Evolutionary conservation across 2,888 invertebrate genomes (phyloP), one percentile per base, ranked within the genome.

Genomic region (Scaptomyza polygonia): DNA sequence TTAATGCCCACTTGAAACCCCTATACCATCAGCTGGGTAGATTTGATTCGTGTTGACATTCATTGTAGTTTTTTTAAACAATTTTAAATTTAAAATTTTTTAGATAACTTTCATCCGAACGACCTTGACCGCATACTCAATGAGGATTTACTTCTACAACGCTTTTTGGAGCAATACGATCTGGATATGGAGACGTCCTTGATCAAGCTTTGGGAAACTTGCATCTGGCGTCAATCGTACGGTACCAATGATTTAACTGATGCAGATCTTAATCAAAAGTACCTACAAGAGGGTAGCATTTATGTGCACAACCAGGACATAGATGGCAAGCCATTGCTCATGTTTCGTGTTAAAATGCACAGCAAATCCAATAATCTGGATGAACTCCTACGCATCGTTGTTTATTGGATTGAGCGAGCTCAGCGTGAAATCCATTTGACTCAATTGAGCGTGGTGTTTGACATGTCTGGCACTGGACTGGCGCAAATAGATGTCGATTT

Each of bases 401-500:
- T 97, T 0, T 98, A 97, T 90, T 97, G 96, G 96, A 93, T 91
- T 5, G 91, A 92, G 64, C 80, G 92, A 0, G 65, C 87, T 18
- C 88, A 89, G 29, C 94, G 96, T 48, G 94, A 95, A 88, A 95
- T 95, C 63, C 94, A 95, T 67, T 95, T 96, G 53, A 94, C 95
- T 73, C 94, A 94, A 88, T 94, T 98, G 55, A 95, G 97, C 3
- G 91, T 98, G 71, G 95, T 98, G 87, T 97, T 98, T 88, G 98
- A 98, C 91, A 96, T 98, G 96, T 95, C 95, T 34, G 96, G 96
- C 21, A 95, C 97, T 69, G 97, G 98, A 0, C 84, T 98, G 1
- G 93, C 95, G 8, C 97, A 97, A 87, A 94, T 98, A 94, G 98
- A 99, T 89, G 95, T 98, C 95, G 98, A 98, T 29, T 94, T 98